A percentile compares a stretch with the other conserved stretches of the same genome.
Evolutionary conservation across 2,113 vertebrate genomes (phyloP).

Genomic region (Hemiscyllium ocellatum): DNA sequence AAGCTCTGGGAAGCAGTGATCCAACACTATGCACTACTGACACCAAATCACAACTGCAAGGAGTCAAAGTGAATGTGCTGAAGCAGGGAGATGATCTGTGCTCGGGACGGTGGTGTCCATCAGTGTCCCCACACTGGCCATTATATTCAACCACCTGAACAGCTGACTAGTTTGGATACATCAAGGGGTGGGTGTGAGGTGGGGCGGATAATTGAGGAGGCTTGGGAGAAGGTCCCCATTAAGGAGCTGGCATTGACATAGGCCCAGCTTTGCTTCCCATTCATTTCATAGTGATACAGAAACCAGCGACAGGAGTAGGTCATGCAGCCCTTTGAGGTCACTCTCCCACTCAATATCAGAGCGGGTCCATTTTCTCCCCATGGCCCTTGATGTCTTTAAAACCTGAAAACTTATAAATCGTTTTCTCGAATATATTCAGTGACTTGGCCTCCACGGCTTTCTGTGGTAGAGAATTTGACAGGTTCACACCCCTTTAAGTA

Average conservation of each 20-base stretch:
- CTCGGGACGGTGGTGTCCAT: not conserved
- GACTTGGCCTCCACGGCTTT: no score
- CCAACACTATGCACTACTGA: no score
- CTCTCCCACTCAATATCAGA: no score
- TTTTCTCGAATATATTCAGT: no score
- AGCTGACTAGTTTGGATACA: not conserved
- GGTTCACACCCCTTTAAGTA: no score
- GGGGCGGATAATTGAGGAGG: not conserved
- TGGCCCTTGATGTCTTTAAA: no score
- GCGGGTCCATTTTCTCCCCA: no score
- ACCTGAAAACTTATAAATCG: no score
- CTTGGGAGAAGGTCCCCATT: not conserved
- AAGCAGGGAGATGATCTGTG: not conserved
- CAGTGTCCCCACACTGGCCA: not conserved
- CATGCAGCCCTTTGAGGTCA: no score
- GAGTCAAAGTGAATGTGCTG: not conserved
- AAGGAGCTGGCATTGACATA: not conserved
- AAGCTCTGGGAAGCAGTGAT: not conserved
- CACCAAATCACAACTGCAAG: not conserved
- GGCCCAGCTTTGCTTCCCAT: not conserved
- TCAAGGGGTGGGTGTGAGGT: not conserved
- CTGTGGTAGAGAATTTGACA: no score
- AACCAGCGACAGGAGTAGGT: no score
- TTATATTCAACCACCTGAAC: not conserved
- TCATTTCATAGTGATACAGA: not conserved